phyloP scores from a whole-genome alignment of 2,113 vertebrate genomes.

The Paedocypris sp. region DNA sequence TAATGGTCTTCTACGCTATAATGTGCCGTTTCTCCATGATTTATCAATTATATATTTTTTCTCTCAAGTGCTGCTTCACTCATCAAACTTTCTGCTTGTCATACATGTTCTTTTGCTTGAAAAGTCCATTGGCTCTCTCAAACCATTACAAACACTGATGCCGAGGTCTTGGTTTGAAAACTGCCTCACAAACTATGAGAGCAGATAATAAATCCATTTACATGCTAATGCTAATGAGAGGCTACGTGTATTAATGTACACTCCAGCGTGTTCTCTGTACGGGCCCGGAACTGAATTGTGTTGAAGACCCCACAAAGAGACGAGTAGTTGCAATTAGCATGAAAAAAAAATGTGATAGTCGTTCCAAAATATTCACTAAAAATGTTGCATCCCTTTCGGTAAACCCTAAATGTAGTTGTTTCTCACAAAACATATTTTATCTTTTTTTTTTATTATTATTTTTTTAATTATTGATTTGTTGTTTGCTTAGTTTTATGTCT shows the following conservation, averaged over 20 bases:
- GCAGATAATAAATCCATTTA: constrained; percentile 25
- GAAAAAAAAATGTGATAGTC: no score
- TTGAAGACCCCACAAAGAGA: no score
- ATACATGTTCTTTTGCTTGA: neutral
- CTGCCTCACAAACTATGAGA: constrained; percentile 14
- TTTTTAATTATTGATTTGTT: no score
- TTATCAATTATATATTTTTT: constrained; percentile 17
- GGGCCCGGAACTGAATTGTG: constrained; percentile 25
- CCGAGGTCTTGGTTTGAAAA: constrained; percentile 24
- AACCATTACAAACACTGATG: neutral
- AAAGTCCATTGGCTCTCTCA: neutral
- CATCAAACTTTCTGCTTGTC: neutral
- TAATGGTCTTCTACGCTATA: neutral
- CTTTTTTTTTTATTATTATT: no score
- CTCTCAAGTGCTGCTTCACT: neutral
- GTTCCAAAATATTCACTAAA: no score
- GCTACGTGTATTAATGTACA: constrained; percentile 22
- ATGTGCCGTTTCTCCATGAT: constrained; percentile 2
- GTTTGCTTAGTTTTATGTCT: no score
- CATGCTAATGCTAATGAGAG: constrained; percentile 24
- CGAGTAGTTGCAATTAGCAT: no score
- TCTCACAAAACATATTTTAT: no score
- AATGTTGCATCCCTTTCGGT: no score
- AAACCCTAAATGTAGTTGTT: no score
- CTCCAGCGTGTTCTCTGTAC: constrained; percentile 26